phyloP scores from a whole-genome alignment of 2,113 vertebrate genomes.

The Platysteira castanea region DNA sequence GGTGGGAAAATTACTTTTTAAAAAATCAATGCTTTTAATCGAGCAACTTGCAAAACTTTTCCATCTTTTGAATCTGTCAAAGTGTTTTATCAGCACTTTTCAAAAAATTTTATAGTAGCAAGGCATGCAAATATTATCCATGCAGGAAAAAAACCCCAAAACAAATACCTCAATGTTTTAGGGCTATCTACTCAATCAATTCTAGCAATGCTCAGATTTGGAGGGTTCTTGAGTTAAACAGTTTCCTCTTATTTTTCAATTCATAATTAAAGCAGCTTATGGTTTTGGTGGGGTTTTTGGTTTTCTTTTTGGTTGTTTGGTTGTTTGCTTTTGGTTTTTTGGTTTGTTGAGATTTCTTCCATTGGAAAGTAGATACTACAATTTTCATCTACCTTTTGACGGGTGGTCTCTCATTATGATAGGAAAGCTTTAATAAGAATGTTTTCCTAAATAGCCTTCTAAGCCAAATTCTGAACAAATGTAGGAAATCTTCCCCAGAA shows the following conservation, averaged over 20 bases:
- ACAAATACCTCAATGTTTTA: neutral
- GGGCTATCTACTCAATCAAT: neutral
- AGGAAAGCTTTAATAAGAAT: neutral
- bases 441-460: neutral
- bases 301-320: neutral
- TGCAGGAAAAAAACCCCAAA: neutral
- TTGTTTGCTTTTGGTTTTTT: neutral
- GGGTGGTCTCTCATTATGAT: neutral
- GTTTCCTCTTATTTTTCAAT: neutral
- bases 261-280: neutral
- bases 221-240: neutral
- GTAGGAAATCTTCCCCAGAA: neutral
- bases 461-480: neutral
- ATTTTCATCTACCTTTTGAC: neutral
- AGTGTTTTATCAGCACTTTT: neutral
- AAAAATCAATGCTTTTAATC: neutral
- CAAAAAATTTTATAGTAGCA: neutral
- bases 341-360: neutral
- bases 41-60: neutral
- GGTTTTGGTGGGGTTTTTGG: neutral
- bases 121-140: neutral
- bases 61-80: neutral
- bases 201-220: neutral
- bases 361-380: neutral
- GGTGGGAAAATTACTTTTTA: constrained; percentile 64